Base-by-base conservation (phyloP, 2,888 invertebrate species). In the Phortica magna region DNA sequence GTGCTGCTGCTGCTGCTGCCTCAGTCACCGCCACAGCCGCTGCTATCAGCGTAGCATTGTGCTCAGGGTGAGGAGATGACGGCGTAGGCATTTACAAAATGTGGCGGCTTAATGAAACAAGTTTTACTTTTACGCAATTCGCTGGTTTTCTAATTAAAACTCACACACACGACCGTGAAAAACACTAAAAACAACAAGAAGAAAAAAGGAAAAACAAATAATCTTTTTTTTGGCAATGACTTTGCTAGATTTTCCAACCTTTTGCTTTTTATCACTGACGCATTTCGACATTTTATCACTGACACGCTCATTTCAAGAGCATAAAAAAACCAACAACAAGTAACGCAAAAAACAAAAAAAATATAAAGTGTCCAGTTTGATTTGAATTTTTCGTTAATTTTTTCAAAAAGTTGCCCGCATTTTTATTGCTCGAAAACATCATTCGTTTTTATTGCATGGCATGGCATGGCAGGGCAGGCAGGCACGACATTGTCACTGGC, bases 61-160 rank as follows among this genome's bases (percentile, higher is more conserved):
- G 5, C 10, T 17, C 5, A 48, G 48, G 10, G 14, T 14, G 48
- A 48, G 48, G 48, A 2, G 7, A 1, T n/a, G n/a, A n/a, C n/a
- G n/a, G n/a, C n/a, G 48, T 6, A 48, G 17, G 7, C 22, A 61
- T 61, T 61, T 61, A 61, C 61, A 61, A 17, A 61, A 48, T 48
- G 48, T 48, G 48, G 48, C 48, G 42, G 67, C 17, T 67, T 67
- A 67, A 67, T 42, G 39, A 67, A 67, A 67, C 67, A 14, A 67
- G 67, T 67, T 67, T 67, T 42, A 67, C 7, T 70, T 19, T 70
- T 39, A 12, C n/a, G 22, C 68, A 48, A 10, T 61, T 61, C 22
- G 59, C 17, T 61, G 59, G 22, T 48, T 19, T 71, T 53, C 70
- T 53, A 42, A 71, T 71, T 53, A 71, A 12, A 68, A 61, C 61